Evolutionary conservation across 1,140 invertebrate genomes (phyloP).

Genomic region (honey bee (Apis mellifera)): Amel_HAv3.1 CM009931.2:23080001-23080500

Average conservation of each 20-base stretch:
- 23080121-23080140: too few relatives aligned
- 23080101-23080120: too few relatives aligned
- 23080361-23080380: neutral
- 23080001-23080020: too few relatives aligned
- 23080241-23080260: neutral
- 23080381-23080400: conserved; percentile 32
- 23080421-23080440: conserved; percentile 44
- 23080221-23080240: neutral
- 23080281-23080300: neutral
- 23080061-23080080: too few relatives aligned
- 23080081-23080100: too few relatives aligned
- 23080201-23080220: neutral
- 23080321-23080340: conserved; percentile 4
- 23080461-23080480: conserved; percentile 36
- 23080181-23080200: too few relatives aligned
- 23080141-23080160: too few relatives aligned
- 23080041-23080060: too few relatives aligned
- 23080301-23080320: conserved; percentile 13
- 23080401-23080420: neutral
- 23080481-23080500: conserved; percentile 27
- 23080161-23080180: too few relatives aligned
- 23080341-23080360: neutral
- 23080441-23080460: conserved; percentile 45
- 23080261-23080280: neutral
- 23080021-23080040: too few relatives aligned